Percentiles rank a stretch among this genome's conserved stretches.
These are phyloP conservation scores for Deilephila porcellus DNA, from an alignment of 2,888 invertebrate genomes.

Conservation along the genomic window DNA sequence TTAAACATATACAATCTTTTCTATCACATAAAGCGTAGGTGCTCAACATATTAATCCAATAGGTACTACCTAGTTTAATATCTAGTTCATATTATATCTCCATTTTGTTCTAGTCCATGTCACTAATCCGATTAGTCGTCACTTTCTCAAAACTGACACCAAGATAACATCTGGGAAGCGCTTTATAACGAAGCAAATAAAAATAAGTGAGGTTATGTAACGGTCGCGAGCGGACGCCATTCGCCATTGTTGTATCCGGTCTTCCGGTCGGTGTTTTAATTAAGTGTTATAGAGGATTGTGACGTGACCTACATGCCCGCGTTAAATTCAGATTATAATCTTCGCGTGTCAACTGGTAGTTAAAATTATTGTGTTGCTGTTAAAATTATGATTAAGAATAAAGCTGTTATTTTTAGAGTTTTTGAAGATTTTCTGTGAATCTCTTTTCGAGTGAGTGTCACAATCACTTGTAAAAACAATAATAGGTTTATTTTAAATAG, in stretches of 20 bases:
- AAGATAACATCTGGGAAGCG: conserved; percentile 20
- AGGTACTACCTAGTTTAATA: too few relatives aligned
- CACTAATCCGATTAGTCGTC: neutral
- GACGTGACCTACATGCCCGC: conserved; percentile 22
- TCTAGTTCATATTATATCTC: too few relatives aligned
- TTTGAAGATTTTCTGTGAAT: too few relatives aligned
- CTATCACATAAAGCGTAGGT: too few relatives aligned
- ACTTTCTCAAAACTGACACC: conserved; percentile 18
- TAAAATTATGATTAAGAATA: too few relatives aligned
- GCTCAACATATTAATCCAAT: too few relatives aligned
- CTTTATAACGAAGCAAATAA: conserved; percentile 3
- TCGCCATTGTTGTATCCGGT: conserved; percentile 55
- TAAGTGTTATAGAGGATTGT: conserved; percentile 32
- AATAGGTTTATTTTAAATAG: too few relatives aligned
- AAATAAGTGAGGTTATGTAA: conserved; percentile 19
- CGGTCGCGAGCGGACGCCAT: conserved; percentile 33
- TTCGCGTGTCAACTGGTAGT: neutral
- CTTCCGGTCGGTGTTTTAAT: conserved; percentile 53
- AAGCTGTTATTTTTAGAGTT: too few relatives aligned
- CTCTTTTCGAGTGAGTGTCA: too few relatives aligned
- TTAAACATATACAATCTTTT: too few relatives aligned
- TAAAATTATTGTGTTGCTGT: too few relatives aligned
- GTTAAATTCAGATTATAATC: neutral
- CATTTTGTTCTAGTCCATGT: conserved; percentile 4
- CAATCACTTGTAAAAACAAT: too few relatives aligned